Percentiles rank a stretch among this genome's conserved stretches.
phyloP scores from a whole-genome alignment of 2,113 vertebrate species.

The Chionomys nivalis region DNA sequence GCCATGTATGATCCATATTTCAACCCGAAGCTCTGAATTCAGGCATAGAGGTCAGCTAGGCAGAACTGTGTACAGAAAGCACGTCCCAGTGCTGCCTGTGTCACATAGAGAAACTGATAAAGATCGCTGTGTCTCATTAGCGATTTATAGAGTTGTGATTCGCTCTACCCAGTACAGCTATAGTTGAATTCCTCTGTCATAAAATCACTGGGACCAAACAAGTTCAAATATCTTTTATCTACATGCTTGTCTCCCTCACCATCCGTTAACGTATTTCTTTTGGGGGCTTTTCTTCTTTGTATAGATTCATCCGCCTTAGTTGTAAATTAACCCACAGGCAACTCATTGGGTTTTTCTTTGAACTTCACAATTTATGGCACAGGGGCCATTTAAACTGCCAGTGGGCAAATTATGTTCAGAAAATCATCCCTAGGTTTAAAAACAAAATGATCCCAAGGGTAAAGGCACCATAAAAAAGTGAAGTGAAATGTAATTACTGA shows the following conservation, averaged over 20 bases:
- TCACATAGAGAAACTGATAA: conserved; percentile 83
- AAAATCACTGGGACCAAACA: conserved; percentile 87
- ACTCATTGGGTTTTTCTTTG: conserved; percentile 76
- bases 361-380: conserved; percentile 56
- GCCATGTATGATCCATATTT: conserved; percentile 44
- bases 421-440: not conserved
- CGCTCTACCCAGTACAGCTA: conserved; percentile 88
- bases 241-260: conserved; percentile 70
- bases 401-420: conserved; percentile 34
- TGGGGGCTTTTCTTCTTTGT: conserved; percentile 85
- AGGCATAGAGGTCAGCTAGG: conserved; percentile 42
- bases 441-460: conserved; percentile 27
- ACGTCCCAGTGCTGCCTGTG: conserved; percentile 82
- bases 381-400: conserved; percentile 52
- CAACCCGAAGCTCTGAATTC: conserved; percentile 26
- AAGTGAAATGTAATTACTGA: not conserved
- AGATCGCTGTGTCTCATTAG: conserved; percentile 84
- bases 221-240: conserved; percentile 86
- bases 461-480: conserved; percentile 25
- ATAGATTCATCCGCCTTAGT: conserved; percentile 87
- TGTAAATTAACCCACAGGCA: conserved; percentile 88
- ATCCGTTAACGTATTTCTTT: conserved; percentile 85
- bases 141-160: conserved; percentile 88
- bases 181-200: conserved; percentile 90
- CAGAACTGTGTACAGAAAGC: conserved; percentile 82